Base-by-base conservation (phyloP, 1,140 invertebrate species). In the Pinna nobilis region DNA sequence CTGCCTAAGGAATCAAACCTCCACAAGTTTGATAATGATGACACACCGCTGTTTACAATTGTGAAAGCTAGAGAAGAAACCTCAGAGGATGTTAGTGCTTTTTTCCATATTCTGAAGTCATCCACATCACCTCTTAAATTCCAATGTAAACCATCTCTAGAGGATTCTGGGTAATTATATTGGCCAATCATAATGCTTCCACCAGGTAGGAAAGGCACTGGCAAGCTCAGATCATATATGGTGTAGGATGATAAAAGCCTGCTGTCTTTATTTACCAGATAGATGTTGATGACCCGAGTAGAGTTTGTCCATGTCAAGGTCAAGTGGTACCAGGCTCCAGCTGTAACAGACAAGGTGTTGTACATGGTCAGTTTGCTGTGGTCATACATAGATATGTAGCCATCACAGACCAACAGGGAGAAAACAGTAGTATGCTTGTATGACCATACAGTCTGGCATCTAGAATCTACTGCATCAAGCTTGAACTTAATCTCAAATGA, bases 401-500 rank as follows among this genome's bases (percentile, higher is more conserved):
- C 49, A 23, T 78, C 55, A 70, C 79, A 78, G 20, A 77, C 57
- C 20, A 76, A 37, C 2, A 78, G 11, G 11, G 60, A 66, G 23
- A 80, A 44, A 20, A 68, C 71, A 5, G 41, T 61, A 13, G 44
- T 39, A 23, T 59, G 55, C 41, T 59, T 70, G 60, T 80, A 82
- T 0, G 78, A 80, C 72, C 68, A 75, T 18, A 82, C 3, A 15
- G 76, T 63, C 33, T 74, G 59, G 49, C 76, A 82, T 11, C 18
- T 39, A 20, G 35, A 20, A 7, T 44, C 53, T 7, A 57, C 47
- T 5, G 28, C 41, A 23, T 50, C 20, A 15, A 64, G 18, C 63
- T 75, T 76, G 32, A 82, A 77, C 32, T 80, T 80, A 1, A 82
- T 60, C 51, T 80, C 81, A 15, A 82, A 23, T 4, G 76, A 74